Evolutionary conservation across 1,140 invertebrate genomes (phyloP).

Genomic region (Caenorhabditis tropicalis): DNA sequence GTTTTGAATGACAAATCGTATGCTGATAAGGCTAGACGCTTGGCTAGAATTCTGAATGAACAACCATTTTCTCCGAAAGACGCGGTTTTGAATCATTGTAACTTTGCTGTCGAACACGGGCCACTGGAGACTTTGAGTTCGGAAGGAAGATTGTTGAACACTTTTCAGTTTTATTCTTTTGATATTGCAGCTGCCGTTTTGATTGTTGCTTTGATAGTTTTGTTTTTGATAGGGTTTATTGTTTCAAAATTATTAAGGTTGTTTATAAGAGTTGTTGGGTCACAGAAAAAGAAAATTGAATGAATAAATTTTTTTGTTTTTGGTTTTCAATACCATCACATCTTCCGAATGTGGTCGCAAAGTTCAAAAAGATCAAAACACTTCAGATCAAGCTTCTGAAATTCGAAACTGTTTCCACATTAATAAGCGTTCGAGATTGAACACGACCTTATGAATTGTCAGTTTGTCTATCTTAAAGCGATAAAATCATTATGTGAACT

Average conservation of each 20-base stretch:
- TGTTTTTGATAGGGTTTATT: background rate
- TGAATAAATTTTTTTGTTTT: background rate
- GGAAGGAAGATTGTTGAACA: background rate
- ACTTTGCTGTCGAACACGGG: slow-evolving; percentile 19
- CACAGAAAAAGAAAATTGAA: background rate
- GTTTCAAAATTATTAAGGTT: background rate
- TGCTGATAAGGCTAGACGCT: background rate
- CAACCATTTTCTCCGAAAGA: slow-evolving; percentile 33
- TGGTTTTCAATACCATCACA: too few relatives aligned
- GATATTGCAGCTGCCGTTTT: background rate
- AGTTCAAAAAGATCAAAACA: too few relatives aligned
- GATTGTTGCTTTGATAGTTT: background rate
- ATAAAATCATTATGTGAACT: too few relatives aligned
- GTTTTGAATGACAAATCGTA: slow-evolving; percentile 1
- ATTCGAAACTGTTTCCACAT: too few relatives aligned
- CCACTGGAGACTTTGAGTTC: background rate
- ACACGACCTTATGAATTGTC: too few relatives aligned
- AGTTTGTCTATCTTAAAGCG: too few relatives aligned
- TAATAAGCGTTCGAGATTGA: too few relatives aligned
- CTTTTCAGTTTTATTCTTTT: slow-evolving; percentile 21
- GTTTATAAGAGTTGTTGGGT: background rate
- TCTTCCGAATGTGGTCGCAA: too few relatives aligned
- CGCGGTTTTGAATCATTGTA: background rate
- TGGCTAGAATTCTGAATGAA: background rate
- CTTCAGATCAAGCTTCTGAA: too few relatives aligned